Evolutionary conservation across 2,797 vertebrate species (phyloP).

Genomic region (Otolemur crassicaudatus): DNA sequence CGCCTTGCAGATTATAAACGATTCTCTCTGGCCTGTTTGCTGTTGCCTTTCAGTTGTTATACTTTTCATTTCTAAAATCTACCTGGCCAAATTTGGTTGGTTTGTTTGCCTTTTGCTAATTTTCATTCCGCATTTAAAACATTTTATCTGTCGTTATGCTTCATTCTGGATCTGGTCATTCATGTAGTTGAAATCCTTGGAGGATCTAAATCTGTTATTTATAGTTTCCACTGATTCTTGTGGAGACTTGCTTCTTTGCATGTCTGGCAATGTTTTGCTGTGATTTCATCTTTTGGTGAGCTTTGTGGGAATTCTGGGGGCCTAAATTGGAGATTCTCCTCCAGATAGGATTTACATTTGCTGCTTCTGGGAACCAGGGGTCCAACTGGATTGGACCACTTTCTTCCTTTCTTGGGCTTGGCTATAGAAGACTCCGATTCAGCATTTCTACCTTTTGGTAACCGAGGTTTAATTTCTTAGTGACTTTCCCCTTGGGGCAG

Average conservation of each 20-base stretch:
- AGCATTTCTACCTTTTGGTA: background rate
- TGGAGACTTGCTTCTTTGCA: background rate
- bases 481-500: background rate
- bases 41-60: background rate
- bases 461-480: background rate
- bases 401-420: background rate
- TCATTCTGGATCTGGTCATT: background rate
- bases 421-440: background rate
- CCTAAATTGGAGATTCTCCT: background rate
- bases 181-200: background rate
- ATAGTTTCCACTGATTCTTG: background rate
- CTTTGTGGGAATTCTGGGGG: background rate
- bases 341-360: background rate
- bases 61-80: background rate
- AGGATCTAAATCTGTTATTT: background rate
- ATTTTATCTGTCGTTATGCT: background rate
- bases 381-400: background rate
- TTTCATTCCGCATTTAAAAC: background rate
- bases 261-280: background rate
- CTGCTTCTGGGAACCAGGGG: background rate
- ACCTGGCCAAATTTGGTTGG: background rate
- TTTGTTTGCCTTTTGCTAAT: background rate
- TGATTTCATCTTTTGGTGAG: background rate
- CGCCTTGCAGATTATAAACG: background rate
- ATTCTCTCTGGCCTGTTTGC: background rate